phyloP scores from a whole-genome alignment of 2,113 vertebrate genomes.

The Rallus limicola region DNA sequence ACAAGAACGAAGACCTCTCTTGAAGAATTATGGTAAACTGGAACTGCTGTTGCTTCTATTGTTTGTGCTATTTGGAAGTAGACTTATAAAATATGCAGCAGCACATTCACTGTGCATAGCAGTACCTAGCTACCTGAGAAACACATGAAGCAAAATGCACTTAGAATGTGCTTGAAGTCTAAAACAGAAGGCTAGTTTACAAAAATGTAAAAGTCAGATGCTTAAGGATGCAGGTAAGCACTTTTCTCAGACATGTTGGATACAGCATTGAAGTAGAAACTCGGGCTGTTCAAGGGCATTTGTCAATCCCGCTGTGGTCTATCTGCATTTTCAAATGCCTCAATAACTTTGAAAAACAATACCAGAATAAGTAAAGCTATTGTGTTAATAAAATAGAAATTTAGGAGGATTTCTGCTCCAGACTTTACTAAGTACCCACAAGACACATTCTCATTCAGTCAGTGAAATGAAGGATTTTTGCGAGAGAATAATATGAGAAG shows the following conservation, averaged over 20 bases:
- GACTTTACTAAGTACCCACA: not conserved
- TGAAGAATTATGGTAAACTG: not conserved
- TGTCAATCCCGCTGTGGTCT: not conserved
- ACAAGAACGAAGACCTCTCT: not conserved
- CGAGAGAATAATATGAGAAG: not conserved
- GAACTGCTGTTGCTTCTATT: not conserved
- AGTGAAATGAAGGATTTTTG: constrained; percentile 6
- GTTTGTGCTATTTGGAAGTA: not conserved
- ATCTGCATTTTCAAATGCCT: not conserved
- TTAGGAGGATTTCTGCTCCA: not conserved
- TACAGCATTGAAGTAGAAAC: not conserved
- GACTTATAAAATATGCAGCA: not conserved
- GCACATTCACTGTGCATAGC: not conserved
- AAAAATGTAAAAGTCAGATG: not conserved
- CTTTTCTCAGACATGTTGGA: not conserved
- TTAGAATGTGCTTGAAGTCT: not conserved
- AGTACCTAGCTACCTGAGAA: not conserved
- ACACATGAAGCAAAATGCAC: not conserved
- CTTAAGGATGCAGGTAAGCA: not conserved
- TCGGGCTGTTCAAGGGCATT: not conserved
- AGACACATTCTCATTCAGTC: not conserved
- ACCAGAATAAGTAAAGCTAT: not conserved
- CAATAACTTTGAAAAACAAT: constrained; percentile 1
- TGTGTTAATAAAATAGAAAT: constrained; percentile 14
- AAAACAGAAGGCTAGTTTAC: not conserved